phyloP scores from a whole-genome alignment of 1,140 invertebrate genomes.

The Cyclina sinensis region DNA sequence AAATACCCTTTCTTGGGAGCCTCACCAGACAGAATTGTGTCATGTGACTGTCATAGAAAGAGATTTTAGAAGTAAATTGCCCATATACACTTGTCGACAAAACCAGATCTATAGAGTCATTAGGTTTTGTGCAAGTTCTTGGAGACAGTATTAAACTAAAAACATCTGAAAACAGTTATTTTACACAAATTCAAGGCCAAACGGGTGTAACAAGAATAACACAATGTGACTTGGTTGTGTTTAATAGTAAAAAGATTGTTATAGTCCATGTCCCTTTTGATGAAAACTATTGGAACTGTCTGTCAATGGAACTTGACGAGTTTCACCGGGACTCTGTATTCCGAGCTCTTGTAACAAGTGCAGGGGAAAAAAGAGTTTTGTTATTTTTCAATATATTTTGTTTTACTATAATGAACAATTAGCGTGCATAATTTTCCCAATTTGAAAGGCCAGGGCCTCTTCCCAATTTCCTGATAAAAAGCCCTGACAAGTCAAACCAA shows the following conservation, averaged over 20 bases:
- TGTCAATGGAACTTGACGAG: no score
- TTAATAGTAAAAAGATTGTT: constrained; percentile 27
- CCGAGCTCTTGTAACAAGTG: no score
- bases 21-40: constrained; percentile 42
- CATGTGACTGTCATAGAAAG: constrained; percentile 58
- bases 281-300: no score
- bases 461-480: no score
- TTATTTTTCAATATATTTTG: no score
- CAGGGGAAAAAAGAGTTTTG: no score
- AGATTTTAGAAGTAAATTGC: constrained; percentile 41
- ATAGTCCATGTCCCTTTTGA: no score
- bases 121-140: constrained; percentile 10
- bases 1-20: constrained; percentile 47
- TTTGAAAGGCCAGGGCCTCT: no score
- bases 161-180: not conserved
- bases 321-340: no score
- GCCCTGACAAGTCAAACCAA: no score
- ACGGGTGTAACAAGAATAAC: constrained; percentile 9
- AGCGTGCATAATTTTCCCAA: no score
- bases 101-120: not conserved
- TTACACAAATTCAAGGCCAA: constrained; percentile 40
- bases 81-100: constrained; percentile 8
- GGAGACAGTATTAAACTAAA: not conserved
- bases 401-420: no score
- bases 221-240: constrained; percentile 49